Conservation (phyloP, 1,140 invertebrate species). For the Sitophilus oryzae region DNA sequence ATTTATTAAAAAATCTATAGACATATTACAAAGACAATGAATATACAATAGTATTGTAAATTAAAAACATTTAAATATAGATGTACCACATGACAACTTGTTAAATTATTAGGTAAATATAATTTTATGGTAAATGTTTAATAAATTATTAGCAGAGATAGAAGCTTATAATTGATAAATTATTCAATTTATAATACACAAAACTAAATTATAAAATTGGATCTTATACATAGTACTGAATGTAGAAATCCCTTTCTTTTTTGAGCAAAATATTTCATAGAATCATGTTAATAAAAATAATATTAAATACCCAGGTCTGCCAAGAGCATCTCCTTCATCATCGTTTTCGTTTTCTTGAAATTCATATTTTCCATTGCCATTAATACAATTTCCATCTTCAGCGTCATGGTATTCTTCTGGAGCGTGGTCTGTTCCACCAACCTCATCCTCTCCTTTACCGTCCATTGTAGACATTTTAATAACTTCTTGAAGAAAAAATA, state of each 20-base stretch:
- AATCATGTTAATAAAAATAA: constrained; percentile 2
- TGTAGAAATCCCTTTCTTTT: too few species aligned
- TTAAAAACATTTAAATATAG: constrained; percentile 3
- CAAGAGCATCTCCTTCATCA: constrained; percentile 38
- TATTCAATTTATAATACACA: too few species aligned
- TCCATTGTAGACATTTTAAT: constrained; percentile 9
- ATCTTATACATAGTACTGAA: too few species aligned
- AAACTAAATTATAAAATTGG: too few species aligned
- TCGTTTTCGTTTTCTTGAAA: constrained; percentile 8
- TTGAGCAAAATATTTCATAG: too few species aligned
- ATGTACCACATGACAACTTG: too few species aligned
- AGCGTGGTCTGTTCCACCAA: constrained; percentile 16
- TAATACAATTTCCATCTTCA: constrained; percentile 27
- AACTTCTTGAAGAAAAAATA: too few species aligned
- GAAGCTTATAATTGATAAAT: too few species aligned
- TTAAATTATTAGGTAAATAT: too few species aligned
- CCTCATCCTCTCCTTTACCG: constrained; percentile 23
- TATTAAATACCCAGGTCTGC: constrained; percentile 33
- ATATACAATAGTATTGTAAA: constrained; percentile 6
- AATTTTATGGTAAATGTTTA: too few species aligned
- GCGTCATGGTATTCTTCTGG: constrained; percentile 26
- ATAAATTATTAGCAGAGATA: too few species aligned
- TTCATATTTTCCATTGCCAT: constrained; percentile 25
- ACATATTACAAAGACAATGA: constrained; percentile 1
- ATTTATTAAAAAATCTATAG: constrained; percentile 1